phyloP scores from a whole-genome alignment of 2,113 vertebrate species.

The Todiramphus chloris region DNA sequence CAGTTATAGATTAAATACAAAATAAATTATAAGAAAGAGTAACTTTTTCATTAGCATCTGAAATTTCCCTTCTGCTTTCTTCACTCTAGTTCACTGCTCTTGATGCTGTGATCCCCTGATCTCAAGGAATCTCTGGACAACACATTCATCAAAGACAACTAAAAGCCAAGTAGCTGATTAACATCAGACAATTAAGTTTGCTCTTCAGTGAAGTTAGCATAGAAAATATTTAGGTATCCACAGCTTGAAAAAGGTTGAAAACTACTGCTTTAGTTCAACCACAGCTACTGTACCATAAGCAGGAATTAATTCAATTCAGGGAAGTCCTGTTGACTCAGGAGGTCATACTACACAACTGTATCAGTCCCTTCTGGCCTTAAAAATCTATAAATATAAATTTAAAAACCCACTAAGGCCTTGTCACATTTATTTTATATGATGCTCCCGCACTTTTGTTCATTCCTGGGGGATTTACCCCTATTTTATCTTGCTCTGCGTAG shows the following conservation, averaged over 20 bases:
- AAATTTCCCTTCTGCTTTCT: background rate
- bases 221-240: background rate
- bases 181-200: background rate
- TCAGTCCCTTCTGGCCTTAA: background rate
- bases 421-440: background rate
- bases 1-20: background rate
- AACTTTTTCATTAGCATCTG: background rate
- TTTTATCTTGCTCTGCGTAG: background rate
- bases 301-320: background rate
- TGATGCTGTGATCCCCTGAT: background rate
- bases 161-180: background rate
- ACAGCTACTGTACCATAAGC: background rate
- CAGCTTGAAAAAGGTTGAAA: background rate
- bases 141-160: accelerated
- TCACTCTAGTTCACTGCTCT: background rate
- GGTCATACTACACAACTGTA: background rate
- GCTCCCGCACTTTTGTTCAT: background rate
- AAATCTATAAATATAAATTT: background rate
- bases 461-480: background rate
- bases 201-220: background rate
- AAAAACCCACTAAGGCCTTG: background rate
- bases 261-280: background rate
- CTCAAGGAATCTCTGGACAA: background rate
- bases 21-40: background rate
- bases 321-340: background rate